Conservation (phyloP, 2,888 invertebrate genomes). For the Phyllotreta cruciferae region DNA sequence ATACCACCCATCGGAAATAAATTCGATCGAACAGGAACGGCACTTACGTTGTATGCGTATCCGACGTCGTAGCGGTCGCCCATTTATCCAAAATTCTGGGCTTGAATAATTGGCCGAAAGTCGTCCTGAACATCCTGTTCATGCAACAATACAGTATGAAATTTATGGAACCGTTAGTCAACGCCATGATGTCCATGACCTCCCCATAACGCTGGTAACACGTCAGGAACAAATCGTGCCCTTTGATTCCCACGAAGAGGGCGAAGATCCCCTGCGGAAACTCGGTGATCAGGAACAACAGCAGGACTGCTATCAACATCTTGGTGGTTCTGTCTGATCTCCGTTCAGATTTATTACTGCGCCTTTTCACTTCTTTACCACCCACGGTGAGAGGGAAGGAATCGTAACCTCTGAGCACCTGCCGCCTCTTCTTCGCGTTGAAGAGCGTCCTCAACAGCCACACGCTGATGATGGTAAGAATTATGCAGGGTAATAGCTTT, state of each 20-base stretch:
- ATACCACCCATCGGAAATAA: too few relatives aligned
- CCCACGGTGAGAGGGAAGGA: constrained; percentile 60
- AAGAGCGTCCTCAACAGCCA: constrained; percentile 77
- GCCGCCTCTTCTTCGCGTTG: constrained; percentile 77
- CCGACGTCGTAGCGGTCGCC: constrained; percentile 67
- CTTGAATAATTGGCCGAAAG: constrained; percentile 75
- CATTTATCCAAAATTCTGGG: constrained; percentile 69
- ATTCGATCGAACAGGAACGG: too few relatives aligned
- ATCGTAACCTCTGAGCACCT: constrained; percentile 72
- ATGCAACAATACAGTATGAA: constrained; percentile 93
- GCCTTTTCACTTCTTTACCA: constrained; percentile 29
- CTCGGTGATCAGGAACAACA: constrained; percentile 88
- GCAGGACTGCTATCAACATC: constrained; percentile 85
- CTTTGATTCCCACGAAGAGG: constrained; percentile 69
- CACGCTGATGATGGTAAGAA: constrained; percentile 75
- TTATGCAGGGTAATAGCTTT: constrained; percentile 80
- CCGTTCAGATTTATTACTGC: constrained; percentile 68
- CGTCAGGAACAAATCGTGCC: constrained; percentile 75
- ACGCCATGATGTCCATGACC: constrained; percentile 87
- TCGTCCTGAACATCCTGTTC: constrained; percentile 90
- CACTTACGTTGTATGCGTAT: constrained; percentile 71
- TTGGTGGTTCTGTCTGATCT: constrained; percentile 87
- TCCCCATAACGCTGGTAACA: constrained; percentile 86
- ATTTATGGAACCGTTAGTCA: constrained; percentile 91
- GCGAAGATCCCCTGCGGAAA: constrained; percentile 74